A percentile compares a stretch with the other conserved stretches of the same genome.
Evolutionary conservation across 2,797 vertebrate genomes (phyloP).

Genomic region (Ibycter americanus): DNA sequence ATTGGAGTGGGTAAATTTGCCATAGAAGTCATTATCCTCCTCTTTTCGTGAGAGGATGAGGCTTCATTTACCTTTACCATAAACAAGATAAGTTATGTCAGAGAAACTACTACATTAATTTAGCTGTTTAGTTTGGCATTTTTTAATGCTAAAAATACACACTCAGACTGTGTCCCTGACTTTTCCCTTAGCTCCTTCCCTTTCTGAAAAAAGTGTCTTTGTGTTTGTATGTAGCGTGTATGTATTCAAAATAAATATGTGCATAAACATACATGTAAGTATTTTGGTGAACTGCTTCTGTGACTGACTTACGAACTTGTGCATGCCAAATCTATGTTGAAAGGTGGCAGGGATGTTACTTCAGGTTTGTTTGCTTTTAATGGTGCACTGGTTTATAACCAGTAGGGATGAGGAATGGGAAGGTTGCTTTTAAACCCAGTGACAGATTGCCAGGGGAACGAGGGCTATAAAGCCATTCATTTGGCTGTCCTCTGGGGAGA

Average conservation of each 20-base stretch:
- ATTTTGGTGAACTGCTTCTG: not conserved
- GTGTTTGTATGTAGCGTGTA: not conserved
- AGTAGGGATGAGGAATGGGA: not conserved
- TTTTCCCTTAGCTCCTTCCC: not conserved
- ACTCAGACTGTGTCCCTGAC: not conserved
- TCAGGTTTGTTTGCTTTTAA: not conserved
- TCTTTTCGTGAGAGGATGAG: not conserved
- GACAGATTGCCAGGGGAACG: not conserved
- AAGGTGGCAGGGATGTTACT: not conserved
- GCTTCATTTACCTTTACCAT: not conserved
- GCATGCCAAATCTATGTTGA: not conserved
- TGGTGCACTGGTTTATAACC: not conserved
- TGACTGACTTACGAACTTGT: not conserved
- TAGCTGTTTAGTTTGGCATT: not conserved
- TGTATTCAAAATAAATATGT: not conserved
- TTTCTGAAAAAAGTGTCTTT: not conserved
- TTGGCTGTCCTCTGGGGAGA: not conserved
- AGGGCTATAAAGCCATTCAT: not conserved
- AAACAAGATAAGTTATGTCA: not conserved
- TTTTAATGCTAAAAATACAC: not conserved
- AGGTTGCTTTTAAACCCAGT: not conserved
- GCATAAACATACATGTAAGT: not conserved
- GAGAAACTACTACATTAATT: not conserved
- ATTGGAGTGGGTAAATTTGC: not conserved
- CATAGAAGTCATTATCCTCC: not conserved